Evolutionary conservation across 2,113 vertebrate genomes (phyloP).

Genomic region (Leuciscus idus): DNA sequence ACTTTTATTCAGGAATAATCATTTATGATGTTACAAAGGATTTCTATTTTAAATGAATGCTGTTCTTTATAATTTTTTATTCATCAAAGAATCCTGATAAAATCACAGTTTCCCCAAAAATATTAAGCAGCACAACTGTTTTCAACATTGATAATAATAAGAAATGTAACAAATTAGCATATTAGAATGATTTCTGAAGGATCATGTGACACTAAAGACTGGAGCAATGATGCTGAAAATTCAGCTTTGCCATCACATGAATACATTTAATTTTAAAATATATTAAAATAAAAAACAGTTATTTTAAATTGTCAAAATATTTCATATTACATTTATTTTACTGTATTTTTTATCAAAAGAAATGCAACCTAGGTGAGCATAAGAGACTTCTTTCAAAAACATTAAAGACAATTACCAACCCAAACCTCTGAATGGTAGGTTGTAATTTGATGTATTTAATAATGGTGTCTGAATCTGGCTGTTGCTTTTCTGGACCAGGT

Average conservation of each 20-base stretch:
- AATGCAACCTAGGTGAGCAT: no score
- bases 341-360: background rate
- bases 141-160: background rate
- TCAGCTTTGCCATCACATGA: background rate
- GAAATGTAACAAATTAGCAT: background rate
- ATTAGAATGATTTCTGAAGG: constrained; percentile 16
- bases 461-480: no score
- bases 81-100: background rate
- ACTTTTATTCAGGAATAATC: no score
- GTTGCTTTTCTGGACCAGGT: no score
- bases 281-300: background rate
- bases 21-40: background rate
- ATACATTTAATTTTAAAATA: background rate
- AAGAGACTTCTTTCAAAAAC: background rate
- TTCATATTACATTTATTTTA: background rate
- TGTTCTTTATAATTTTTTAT: background rate
- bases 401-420: no score
- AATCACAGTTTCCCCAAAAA: background rate
- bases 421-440: no score
- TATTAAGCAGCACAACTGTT: background rate
- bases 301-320: background rate
- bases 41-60: background rate
- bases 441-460: no score
- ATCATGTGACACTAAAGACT: background rate
- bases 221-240: background rate